Evolutionary conservation across 2,797 vertebrate species (phyloP).

Genomic region (Oreonectes daqikongensis): DNA sequence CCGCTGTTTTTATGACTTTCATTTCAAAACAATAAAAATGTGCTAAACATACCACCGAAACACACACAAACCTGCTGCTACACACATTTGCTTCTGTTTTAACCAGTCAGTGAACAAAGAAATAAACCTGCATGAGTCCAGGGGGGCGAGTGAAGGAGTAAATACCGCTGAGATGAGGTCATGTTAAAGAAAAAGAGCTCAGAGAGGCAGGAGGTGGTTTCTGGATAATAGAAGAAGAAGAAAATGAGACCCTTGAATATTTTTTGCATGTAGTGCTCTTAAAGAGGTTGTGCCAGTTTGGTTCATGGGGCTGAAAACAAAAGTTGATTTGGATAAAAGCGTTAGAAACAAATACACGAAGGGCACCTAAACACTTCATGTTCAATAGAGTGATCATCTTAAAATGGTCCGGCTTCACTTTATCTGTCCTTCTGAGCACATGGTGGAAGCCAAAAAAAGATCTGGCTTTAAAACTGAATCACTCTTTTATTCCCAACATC

Average conservation of each 20-base stretch:
- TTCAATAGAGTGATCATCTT: neutral
- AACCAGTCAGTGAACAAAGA: slow-evolving; percentile 35
- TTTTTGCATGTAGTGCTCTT: neutral
- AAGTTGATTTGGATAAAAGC: neutral
- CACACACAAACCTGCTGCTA: neutral
- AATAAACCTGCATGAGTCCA: slow-evolving; percentile 16
- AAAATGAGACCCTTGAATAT: slow-evolving; percentile 8
- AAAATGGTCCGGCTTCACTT: neutral
- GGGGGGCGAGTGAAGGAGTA: slow-evolving; percentile 13
- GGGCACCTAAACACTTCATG: neutral
- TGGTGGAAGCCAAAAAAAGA: neutral
- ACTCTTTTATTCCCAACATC: slow-evolving; percentile 38
- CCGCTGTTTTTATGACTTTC: neutral
- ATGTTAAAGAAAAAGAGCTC: slow-evolving; percentile 23
- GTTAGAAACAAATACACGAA: neutral
- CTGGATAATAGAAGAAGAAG: neutral
- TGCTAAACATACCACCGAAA: neutral
- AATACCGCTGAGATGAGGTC: slow-evolving; percentile 48
- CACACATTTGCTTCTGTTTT: slow-evolving; percentile 20
- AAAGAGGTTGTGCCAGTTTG: neutral
- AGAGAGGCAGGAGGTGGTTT: neutral
- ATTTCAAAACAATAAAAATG: no score
- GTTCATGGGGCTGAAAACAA: slow-evolving; percentile 9
- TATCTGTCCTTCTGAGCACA: slow-evolving; percentile 7
- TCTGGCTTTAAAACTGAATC: slow-evolving; percentile 19